Percentiles rank a stretch among this genome's conserved stretches.
Conservation (phyloP, 2,797 vertebrate genomes). For the Otolemur crassicaudatus region DNA sequence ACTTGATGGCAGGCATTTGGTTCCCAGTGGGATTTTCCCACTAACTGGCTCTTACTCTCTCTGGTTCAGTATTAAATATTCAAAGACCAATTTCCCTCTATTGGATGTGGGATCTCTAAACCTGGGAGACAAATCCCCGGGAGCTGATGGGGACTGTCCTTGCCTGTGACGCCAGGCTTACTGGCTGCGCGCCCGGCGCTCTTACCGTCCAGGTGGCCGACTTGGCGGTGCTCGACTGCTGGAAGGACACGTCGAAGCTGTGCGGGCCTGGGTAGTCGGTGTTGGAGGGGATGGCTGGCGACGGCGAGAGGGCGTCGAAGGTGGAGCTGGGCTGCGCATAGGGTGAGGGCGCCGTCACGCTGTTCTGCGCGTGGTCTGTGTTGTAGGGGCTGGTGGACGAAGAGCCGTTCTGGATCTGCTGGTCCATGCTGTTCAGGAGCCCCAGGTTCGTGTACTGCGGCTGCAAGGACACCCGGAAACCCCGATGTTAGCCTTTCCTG, state of each 20-base stretch:
- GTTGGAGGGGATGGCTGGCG: conserved; percentile 99
- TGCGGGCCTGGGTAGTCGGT: conserved; percentile 99
- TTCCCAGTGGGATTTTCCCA: neutral
- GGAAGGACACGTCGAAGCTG: conserved; percentile 99
- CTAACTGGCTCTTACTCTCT: neutral
- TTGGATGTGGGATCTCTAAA: neutral
- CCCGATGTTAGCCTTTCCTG: neutral
- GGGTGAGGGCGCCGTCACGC: conserved; percentile 96
- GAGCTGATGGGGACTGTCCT: rapidly evolving
- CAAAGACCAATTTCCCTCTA: neutral
- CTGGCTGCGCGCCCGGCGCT: rapidly evolving
- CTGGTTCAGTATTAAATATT: neutral
- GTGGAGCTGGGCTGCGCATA: conserved; percentile 99
- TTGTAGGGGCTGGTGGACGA: conserved; percentile 98
- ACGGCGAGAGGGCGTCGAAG: conserved; percentile 97
- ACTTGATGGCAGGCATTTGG: neutral
- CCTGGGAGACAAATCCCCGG: neutral
- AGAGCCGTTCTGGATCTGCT: conserved; percentile 97
- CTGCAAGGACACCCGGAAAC: conserved; percentile 83
- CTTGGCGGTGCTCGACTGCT: conserved; percentile 99
- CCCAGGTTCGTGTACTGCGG: conserved; percentile 99
- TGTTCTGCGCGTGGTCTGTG: conserved; percentile 97
- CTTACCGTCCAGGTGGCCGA: conserved; percentile 99
- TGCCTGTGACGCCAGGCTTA: neutral
- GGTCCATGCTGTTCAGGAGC: conserved; percentile 99